These are phyloP conservation scores for Homalodisca vitripennis DNA, from an alignment of 1,140 invertebrate species.

Conservation along the genomic window DNA sequence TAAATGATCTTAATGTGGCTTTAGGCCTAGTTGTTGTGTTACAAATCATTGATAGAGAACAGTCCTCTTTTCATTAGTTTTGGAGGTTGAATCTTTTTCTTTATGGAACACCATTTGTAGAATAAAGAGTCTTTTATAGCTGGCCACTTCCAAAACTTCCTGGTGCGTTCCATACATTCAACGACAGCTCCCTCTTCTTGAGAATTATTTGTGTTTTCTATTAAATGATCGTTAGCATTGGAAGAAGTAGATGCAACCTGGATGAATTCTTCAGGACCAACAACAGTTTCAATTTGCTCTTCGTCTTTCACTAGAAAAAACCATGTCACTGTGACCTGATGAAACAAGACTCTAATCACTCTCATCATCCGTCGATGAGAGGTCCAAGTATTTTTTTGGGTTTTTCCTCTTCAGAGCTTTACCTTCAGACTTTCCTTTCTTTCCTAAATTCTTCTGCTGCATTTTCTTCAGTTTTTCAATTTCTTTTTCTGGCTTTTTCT, in stretches of 20 bases:
- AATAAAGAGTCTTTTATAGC: constrained; percentile 16
- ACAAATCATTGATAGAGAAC: too few relatives aligned
- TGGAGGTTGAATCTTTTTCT: not conserved
- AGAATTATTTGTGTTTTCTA: not conserved
- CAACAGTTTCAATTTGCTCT: not conserved
- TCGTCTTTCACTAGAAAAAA: not conserved
- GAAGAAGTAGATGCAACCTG: not conserved
- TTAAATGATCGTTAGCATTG: not conserved
- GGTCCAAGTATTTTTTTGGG: not conserved
- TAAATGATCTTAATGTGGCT: too few relatives aligned
- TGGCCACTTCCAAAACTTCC: constrained; percentile 29
- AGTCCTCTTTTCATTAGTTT: not conserved
- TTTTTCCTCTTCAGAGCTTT: not conserved
- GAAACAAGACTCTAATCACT: not conserved
- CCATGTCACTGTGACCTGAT: not conserved
- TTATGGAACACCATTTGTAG: constrained; percentile 11
- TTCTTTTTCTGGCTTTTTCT: not conserved
- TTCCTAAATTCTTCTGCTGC: not conserved
- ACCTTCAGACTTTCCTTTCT: not conserved
- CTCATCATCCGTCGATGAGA: too few relatives aligned
- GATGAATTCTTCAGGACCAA: not conserved
- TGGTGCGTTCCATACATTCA: not conserved
- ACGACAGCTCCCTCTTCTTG: constrained; percentile 12
- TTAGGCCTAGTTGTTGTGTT: too few relatives aligned
- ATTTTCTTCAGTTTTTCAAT: not conserved